Evolutionary conservation across 2,797 vertebrate species (phyloP).

Genomic region (Odontamblyopus rebecca): DNA sequence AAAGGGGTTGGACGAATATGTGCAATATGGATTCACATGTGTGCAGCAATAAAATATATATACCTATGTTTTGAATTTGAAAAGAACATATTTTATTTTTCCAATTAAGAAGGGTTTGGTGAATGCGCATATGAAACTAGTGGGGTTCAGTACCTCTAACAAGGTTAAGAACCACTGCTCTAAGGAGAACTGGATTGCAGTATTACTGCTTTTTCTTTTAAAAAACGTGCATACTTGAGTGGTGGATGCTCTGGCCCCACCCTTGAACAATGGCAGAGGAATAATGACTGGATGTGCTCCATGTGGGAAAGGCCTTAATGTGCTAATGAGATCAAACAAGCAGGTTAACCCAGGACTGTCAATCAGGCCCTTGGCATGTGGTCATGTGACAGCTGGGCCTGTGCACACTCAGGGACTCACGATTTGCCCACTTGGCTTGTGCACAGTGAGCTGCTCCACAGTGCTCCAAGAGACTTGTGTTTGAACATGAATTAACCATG

Average conservation of each 20-base stretch:
- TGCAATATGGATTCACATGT: too few relatives aligned
- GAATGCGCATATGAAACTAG: too few relatives aligned
- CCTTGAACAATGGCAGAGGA: slow-evolving; percentile 44
- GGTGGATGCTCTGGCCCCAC: background rate
- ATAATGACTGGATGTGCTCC: slow-evolving; percentile 54
- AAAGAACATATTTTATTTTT: too few relatives aligned
- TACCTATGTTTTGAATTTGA: too few relatives aligned
- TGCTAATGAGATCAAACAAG: slow-evolving; percentile 77
- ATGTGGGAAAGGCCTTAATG: slow-evolving; percentile 59
- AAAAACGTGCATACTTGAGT: background rate
- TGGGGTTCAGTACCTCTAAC: too few relatives aligned
- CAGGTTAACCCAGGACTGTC: slow-evolving; percentile 76
- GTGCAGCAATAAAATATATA: too few relatives aligned
- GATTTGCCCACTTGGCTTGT: slow-evolving; percentile 61
- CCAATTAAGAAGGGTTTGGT: too few relatives aligned
- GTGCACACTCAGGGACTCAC: slow-evolving; percentile 66
- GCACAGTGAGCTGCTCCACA: slow-evolving; percentile 42
- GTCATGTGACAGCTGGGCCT: slow-evolving; percentile 70
- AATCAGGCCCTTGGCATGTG: slow-evolving; percentile 77
- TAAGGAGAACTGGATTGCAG: too few relatives aligned
- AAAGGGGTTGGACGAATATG: too few relatives aligned
- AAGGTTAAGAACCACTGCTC: too few relatives aligned
- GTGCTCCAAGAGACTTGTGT: slow-evolving; percentile 25
- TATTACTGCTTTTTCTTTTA: too few relatives aligned
- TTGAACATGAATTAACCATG: slow-evolving; percentile 28